Evolutionary conservation across 2,113 vertebrate genomes (phyloP), one percentile per base, ranked within the genome.

Genomic region (Gorsachius goisagi): DNA sequence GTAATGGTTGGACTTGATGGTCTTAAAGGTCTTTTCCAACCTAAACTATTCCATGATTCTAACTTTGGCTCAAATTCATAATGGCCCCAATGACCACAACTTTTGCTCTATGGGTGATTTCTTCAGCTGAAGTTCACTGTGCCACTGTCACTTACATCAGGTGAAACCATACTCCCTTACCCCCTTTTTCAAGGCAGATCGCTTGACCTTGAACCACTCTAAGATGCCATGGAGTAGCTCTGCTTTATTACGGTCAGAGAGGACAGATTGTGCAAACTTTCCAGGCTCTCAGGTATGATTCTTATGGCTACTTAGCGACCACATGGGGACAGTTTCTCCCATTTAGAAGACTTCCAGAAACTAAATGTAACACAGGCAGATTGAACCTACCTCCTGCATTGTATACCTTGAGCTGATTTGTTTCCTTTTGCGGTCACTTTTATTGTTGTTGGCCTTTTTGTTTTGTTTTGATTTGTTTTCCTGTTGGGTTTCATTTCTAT

Each of bases 1-100:
- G 39, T 12, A 41, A 41, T 5, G 39, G 12, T 41, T 41, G 39
- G 39, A 13, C 39, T 41, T 41, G 39, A 41, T 13, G 39, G 12
- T 41, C 39, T 41, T 41, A 41, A 41, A 41, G 39, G 39, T 12
- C 39, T 41, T 41, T 41, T 13, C 39, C 39, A 41, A 41, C 39
- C 39, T 41, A 41, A 41, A 41, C 13, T 12, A 41, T 41, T 41
- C 39, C 13, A 41, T 12, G 39, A 41, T 41, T 41, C 39, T 41
- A 12, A 39, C 44, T 28, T 49, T 32, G n/a, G 4, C 47, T 91
- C 14, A 41, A 56, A 75, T 56, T 82, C 23, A 11, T 12, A 35
- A 55, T 2, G 22, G 9, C 9, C 21, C 39, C 22, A 15, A 11
- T 8, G 14, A 53, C 17, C 18, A 23, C 0, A 2, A 15, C 6